These are phyloP conservation scores for Paralvinella palmiformis DNA, from an alignment of 1,140 invertebrate genomes.

Conservation along the genomic window DNA sequence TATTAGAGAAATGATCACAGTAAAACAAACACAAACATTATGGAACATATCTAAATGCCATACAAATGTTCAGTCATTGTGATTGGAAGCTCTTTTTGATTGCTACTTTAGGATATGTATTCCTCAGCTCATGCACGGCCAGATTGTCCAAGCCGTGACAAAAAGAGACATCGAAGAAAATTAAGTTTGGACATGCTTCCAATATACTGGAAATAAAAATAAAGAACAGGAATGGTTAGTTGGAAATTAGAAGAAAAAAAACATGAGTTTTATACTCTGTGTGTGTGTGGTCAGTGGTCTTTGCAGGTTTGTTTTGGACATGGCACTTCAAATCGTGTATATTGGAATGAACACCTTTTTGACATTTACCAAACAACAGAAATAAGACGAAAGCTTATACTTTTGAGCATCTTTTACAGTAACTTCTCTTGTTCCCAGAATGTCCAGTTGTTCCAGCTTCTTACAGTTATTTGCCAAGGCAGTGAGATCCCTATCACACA, in stretches of 20 bases:
- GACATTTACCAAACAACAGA: neutral
- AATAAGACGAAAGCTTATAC: conserved; percentile 25
- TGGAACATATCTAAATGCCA: too few species aligned
- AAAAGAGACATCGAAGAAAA: conserved; percentile 77
- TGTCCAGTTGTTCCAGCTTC: conserved; percentile 69
- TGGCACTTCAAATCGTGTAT: conserved; percentile 8
- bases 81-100: conserved; percentile 48
- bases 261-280: neutral
- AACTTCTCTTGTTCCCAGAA: conserved; percentile 71
- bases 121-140: conserved; percentile 31
- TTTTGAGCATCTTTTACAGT: conserved; percentile 62
- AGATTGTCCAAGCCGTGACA: conserved; percentile 67
- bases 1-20: too few species aligned
- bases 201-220: conserved; percentile 55
- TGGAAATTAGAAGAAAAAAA: conserved; percentile 8
- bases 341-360: neutral
- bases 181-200: conserved; percentile 60
- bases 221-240: neutral
- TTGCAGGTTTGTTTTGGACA: neutral
- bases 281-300: neutral
- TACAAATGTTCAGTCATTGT: too few species aligned
- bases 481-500: conserved; percentile 69
- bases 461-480: conserved; percentile 62
- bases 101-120: conserved; percentile 40
- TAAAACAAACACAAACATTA: too few species aligned